Evolutionary conservation across 2,888 invertebrate genomes (phyloP).

Genomic region (Euzophera pinguis): DNA sequence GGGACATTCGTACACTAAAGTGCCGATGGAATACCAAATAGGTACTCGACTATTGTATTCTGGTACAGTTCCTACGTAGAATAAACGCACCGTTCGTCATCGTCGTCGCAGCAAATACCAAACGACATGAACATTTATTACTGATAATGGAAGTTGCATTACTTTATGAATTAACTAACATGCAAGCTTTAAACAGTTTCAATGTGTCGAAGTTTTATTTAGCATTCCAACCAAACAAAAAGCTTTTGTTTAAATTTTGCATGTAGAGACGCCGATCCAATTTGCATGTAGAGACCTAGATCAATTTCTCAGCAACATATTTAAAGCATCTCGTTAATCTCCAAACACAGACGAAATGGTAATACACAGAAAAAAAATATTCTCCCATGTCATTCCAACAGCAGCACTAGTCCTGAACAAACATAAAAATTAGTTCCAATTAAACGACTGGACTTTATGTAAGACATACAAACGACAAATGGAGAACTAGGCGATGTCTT

Average conservation of each 20-base stretch:
- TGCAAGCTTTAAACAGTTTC: background rate
- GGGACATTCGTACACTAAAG: slow-evolving; percentile 28
- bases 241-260: too few relatives aligned
- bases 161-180: background rate
- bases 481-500: too few relatives aligned
- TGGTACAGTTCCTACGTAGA: too few relatives aligned
- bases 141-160: slow-evolving; percentile 1
- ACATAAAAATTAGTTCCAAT: slow-evolving; percentile 46
- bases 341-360: too few relatives aligned
- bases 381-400: slow-evolving; percentile 19
- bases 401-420: slow-evolving; percentile 31
- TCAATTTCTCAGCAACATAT: too few relatives aligned
- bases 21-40: slow-evolving; percentile 29
- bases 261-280: too few relatives aligned
- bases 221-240: too few relatives aligned
- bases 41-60: background rate
- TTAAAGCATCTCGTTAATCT: background rate
- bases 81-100: too few relatives aligned
- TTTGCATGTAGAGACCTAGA: too few relatives aligned
- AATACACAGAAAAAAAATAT: background rate
- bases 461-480: too few relatives aligned
- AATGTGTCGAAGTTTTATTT: too few relatives aligned
- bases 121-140: background rate
- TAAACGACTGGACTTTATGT: slow-evolving; percentile 30
- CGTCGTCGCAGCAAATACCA: background rate